Evolutionary conservation across 2,888 invertebrate species (phyloP).

Genomic region (Ferrisia virgata): DNA sequence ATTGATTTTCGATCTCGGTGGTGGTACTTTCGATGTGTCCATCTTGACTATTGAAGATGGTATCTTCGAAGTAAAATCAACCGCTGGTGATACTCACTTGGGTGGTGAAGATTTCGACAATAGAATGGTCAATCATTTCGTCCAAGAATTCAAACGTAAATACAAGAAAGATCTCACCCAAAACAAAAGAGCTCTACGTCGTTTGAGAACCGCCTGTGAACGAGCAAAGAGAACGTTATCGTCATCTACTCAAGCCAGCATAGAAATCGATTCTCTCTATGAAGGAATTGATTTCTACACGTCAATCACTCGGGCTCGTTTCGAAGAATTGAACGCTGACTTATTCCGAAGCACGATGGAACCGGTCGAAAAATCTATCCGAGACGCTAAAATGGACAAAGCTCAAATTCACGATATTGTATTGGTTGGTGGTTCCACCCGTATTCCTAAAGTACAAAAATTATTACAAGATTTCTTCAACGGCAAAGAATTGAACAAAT

Average conservation of each 20-base stretch:
- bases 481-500: conserved; percentile 93
- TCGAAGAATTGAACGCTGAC: conserved; percentile 95
- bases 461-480: conserved; percentile 93
- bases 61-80: conserved; percentile 90
- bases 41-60: conserved; percentile 92
- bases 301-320: conserved; percentile 67
- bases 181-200: conserved; percentile 36
- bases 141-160: conserved; percentile 87
- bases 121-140: conserved; percentile 84
- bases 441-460: conserved; percentile 97
- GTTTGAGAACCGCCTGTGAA: conserved; percentile 83
- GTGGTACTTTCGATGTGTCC: conserved; percentile 94
- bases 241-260: conserved; percentile 83
- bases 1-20: conserved; percentile 63
- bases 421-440: conserved; percentile 66
- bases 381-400: conserved; percentile 97
- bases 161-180: conserved; percentile 81
- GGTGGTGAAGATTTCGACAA: conserved; percentile 77
- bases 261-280: conserved; percentile 76
- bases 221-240: conserved; percentile 83
- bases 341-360: conserved; percentile 72
- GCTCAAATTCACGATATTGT: conserved; percentile 85
- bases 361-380: conserved; percentile 70
- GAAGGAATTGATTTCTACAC: conserved; percentile 85
- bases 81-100: conserved; percentile 63